Percentiles rank a stretch among this genome's conserved stretches.
Conservation (phyloP, 2,113 vertebrate species). For the Varanus komodoensis region DNA sequence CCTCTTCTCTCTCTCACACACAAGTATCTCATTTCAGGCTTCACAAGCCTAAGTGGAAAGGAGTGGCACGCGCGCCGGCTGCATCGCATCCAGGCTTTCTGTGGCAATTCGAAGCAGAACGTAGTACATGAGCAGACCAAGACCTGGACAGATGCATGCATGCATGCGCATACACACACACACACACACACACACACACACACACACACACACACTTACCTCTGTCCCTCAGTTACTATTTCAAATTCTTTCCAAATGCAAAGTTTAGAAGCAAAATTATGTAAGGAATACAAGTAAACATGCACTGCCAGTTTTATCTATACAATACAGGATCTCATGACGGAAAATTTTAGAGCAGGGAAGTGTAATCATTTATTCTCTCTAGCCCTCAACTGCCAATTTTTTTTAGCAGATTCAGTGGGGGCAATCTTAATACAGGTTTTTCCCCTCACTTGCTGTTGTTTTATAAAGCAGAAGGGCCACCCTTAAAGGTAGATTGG, state of each 20-base stretch:
- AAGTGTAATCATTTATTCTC: background rate
- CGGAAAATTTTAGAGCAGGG: background rate
- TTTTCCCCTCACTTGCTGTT: background rate
- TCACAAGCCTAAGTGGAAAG: background rate
- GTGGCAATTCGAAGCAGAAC: background rate
- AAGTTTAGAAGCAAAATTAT: background rate
- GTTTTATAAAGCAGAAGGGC: background rate
- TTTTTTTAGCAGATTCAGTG: background rate
- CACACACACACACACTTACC: no score
- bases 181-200: no score
- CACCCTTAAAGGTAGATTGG: background rate
- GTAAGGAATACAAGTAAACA: background rate
- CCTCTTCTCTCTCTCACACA: background rate
- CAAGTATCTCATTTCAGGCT: background rate
- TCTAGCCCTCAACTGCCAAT: no score
- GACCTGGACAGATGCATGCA: background rate
- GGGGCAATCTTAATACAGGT: background rate
- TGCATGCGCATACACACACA: no score
- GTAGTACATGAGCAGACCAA: background rate
- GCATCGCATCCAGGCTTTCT: background rate
- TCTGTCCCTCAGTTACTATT: background rate
- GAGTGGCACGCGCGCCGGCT: no score
- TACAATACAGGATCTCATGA: background rate
- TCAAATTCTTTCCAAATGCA: background rate
- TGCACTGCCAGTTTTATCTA: background rate